Evolutionary conservation across 1,140 invertebrate species (phyloP).

Genomic region (Hycleus cichorii): DNA sequence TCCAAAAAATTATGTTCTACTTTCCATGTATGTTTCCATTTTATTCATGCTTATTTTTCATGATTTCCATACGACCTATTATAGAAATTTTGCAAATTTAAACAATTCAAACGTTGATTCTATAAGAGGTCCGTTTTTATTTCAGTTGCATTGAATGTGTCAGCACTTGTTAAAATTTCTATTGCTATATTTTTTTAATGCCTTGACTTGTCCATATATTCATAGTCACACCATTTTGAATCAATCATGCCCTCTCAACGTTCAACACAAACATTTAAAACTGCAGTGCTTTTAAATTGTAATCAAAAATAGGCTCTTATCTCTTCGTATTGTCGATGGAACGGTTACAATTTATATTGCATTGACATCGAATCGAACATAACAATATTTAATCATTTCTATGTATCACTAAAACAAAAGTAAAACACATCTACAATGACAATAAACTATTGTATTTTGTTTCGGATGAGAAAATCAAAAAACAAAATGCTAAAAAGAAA

Average conservation of each 20-base stretch:
- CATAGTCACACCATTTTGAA: constrained; percentile 10
- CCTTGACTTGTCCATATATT: constrained; percentile 7
- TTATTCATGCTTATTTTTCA: constrained; percentile 30
- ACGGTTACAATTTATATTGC: constrained; percentile 7
- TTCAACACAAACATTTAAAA: constrained; percentile 12
- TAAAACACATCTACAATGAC: too few relatives aligned
- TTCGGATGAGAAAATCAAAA: too few relatives aligned
- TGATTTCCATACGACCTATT: background rate
- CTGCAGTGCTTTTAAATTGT: constrained; percentile 11
- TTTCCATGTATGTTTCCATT: constrained; percentile 23
- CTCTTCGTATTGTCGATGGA: background rate
- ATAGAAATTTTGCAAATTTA: background rate
- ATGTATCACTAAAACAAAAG: too few relatives aligned
- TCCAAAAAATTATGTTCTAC: constrained; percentile 23
- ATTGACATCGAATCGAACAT: background rate
- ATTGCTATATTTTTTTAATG: constrained; percentile 23
- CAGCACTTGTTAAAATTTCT: constrained; percentile 16
- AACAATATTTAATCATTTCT: too few relatives aligned
- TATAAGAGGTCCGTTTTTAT: constrained; percentile 14
- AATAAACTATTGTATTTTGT: too few relatives aligned
- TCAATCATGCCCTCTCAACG: constrained; percentile 6
- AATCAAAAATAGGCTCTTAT: background rate
- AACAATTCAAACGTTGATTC: background rate
- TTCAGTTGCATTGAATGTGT: constrained; percentile 31
- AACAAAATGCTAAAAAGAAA: constrained; percentile 19